Conservation (phyloP, 2,113 vertebrate genomes). For the Mugil cephalus region DNA sequence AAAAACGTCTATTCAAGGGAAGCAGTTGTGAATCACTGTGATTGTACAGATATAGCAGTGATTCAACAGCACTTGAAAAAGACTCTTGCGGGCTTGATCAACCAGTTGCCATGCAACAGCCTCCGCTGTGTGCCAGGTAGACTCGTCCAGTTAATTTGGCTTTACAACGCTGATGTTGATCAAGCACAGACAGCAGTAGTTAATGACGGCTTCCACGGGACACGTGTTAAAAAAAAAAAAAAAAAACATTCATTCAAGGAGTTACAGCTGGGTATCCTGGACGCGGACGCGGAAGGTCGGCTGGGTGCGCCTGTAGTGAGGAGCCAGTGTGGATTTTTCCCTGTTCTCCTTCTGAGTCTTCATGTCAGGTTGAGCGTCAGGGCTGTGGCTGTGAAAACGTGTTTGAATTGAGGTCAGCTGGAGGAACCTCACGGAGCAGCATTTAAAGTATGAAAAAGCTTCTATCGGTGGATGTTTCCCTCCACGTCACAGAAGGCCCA, state of each 20-base stretch:
- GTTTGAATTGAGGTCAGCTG: constrained; percentile 36
- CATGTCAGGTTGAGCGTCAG: constrained; percentile 17
- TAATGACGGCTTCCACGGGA: constrained; percentile 15
- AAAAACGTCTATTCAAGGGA: constrained; percentile 27
- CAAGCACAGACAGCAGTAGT: constrained; percentile 46
- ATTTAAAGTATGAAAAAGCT: constrained; percentile 40
- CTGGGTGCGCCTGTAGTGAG: not conserved
- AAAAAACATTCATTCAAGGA: constrained; percentile 20
- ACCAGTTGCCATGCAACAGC: constrained; percentile 82
- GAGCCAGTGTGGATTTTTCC: constrained; percentile 1
- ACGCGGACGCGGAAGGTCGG: constrained; percentile 15
- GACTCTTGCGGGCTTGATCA: constrained; percentile 63
- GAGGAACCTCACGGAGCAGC: constrained; percentile 14
- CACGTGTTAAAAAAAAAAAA: not conserved
- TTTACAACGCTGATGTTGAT: constrained; percentile 62
- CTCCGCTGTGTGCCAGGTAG: constrained; percentile 72
- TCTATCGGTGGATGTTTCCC: not conserved
- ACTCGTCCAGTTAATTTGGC: constrained; percentile 63
- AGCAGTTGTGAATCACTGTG: constrained; percentile 65
- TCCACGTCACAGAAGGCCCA: constrained; percentile 18
- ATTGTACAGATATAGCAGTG: constrained; percentile 65
- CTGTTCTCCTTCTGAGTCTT: constrained; percentile 2
- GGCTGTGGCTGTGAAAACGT: constrained; percentile 17
- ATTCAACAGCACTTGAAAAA: constrained; percentile 68
- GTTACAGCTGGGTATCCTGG: constrained; percentile 8